These are phyloP conservation scores for Pseudoatta argentina DNA, from an alignment of 1,140 invertebrate species.

Conservation along the genomic window DNA sequence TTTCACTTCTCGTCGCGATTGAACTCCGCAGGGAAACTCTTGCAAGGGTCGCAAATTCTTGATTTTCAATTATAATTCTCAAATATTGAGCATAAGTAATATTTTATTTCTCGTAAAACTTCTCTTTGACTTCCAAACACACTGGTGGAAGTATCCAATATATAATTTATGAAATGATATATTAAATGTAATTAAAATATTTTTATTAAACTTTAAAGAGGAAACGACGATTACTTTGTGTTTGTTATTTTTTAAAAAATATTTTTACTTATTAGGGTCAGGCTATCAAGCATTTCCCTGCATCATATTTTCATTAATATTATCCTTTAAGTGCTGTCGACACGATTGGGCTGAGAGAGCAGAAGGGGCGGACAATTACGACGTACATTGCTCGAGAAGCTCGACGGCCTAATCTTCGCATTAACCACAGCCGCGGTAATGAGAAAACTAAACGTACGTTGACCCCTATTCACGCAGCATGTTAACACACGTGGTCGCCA, in stretches of 20 bases:
- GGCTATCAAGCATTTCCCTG: not conserved
- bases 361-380: constrained; percentile 43
- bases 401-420: constrained; percentile 41
- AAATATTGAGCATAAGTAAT: constrained; percentile 8
- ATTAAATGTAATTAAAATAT: constrained; percentile 22
- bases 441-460: constrained; percentile 59
- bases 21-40: constrained; percentile 8
- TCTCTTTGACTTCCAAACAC: not conserved
- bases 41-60: not conserved
- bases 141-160: too few species aligned
- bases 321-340: constrained; percentile 25
- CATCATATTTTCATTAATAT: constrained; percentile 40
- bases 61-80: constrained; percentile 42
- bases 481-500: constrained; percentile 40
- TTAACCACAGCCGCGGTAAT: constrained; percentile 53
- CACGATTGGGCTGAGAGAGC: not conserved
- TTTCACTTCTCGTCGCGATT: constrained; percentile 20
- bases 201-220: not conserved
- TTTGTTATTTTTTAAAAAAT: not conserved
- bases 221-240: not conserved
- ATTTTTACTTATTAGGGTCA: not conserved
- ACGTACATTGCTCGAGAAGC: constrained; percentile 34
- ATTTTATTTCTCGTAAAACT: constrained; percentile 16
- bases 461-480: constrained; percentile 1
- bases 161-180: constrained; percentile 23